Evolutionary conservation across 2,113 vertebrate species (phyloP), one percentile per base, ranked within the genome.

Genomic region (Cyprinus carpio): DNA sequence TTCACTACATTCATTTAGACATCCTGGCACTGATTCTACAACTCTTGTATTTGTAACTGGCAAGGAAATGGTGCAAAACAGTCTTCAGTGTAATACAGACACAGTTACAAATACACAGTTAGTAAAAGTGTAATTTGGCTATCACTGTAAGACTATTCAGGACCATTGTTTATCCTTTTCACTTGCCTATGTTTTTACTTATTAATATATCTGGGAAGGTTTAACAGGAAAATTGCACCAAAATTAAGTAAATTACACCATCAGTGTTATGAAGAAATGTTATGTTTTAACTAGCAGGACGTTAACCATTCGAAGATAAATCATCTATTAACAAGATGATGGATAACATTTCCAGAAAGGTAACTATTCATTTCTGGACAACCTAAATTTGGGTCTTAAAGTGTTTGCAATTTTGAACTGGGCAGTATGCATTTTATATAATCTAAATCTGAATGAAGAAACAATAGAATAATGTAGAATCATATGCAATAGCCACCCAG

Each of bases 361-460:
- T 58, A 79, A 43, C 16, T 23, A 27, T 56, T 29, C 20, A 25
- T n/a, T 62, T n/a, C 40, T 76, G 16, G 18, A 40, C 69, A 13
- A 40, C 67, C 20, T 71, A 37, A 31, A 56, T 77, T 34, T 77
- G 75, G 25, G 46, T 51, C 12, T 56, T 15, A 37, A 23, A 34
- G 51, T n/a, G 29, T 78, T 58, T 20, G 20, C 40, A 77, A 12
- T 56, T 31, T 77, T 77, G 9, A 77, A 58, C 51, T 76, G n/a
- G 7, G 27, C 40, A 15, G 43, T 15, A 15, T 25, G 29, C 16
- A 4, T 77, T 74, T 81, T 82, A 43, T 82, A 71, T 87, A 18
- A 79, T 76, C 40, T 84, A 58, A 77, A 51, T 46, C 67, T 85
- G 64, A 37, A 85, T 46, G 62, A 16, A 64, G 69, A 83, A 80